Evolutionary conservation across 2,113 vertebrate species (phyloP), one percentile per base, ranked within the genome.

Genomic region (Dasypus novemcinctus): DNA sequence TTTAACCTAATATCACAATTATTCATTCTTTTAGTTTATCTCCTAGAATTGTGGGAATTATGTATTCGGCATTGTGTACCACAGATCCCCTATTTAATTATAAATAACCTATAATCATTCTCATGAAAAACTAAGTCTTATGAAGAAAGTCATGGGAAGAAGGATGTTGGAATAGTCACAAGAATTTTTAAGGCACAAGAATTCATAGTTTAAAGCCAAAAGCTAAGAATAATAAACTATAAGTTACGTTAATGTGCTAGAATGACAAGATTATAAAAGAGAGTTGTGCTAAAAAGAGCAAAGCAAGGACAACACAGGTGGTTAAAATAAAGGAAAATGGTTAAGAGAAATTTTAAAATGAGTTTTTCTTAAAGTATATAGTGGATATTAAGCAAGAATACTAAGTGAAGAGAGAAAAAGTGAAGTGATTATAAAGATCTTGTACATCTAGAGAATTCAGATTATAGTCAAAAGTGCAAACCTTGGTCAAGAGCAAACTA

Each of bases 311-410:
- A 71, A 29, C 13, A 17, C 23, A 82, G 46, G 5, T 78, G 18
- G 52, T 91, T 78, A 94, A 91, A 71, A 64, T 78, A 71, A 82
- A 91, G 63, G 63, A 57, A 83, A 87, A 64, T 88, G 25, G 52
- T 63, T 75, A 57, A 85, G 64, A 82, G n/a, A 54, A 83, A 88
- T 46, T 78, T 78, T 74, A 23, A 90, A 90, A 64, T 38, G 27
- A 38, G 2, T 43, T 74, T 78, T 76, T 83, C 31, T 72, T 49
- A 72, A 68, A 74, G 18, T 57, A 59, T 31, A 5, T 49, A 23
- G 6, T 29, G 5, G 23, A 31, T 57, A 41, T 71, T 29, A 89
- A 63, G 36, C 10, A 87, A 41, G 64, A 79, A 41, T 84, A 13
- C 31, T 54, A 17, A 46, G 11, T 64, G 1, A 59, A 38, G 72